phyloP scores from a whole-genome alignment of 2,888 invertebrate genomes.

The Adelphocoris suturalis region DNA sequence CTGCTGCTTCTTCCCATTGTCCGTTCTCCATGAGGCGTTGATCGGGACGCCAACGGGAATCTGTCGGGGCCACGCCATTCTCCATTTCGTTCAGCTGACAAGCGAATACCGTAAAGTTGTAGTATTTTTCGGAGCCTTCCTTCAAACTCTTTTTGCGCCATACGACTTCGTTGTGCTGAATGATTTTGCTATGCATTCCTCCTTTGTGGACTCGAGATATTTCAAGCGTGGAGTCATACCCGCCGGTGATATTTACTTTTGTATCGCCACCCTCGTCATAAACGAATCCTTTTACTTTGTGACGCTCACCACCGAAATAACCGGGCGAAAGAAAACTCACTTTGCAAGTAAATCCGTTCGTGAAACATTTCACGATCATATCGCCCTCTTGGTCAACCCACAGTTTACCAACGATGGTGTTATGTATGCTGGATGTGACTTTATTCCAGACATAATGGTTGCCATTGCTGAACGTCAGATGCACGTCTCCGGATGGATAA shows the following conservation, averaged over 20 bases:
- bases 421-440: slow-evolving; percentile 97
- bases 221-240: slow-evolving; percentile 49
- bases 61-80: slow-evolving; percentile 95
- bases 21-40: slow-evolving; percentile 98
- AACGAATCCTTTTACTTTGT: slow-evolving; percentile 87
- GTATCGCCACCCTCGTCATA: slow-evolving; percentile 82
- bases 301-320: slow-evolving; percentile 94
- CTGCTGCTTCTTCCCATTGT: slow-evolving; percentile 93
- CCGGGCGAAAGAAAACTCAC: slow-evolving; percentile 98
- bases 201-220: background rate
- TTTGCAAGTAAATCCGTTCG: slow-evolving; percentile 94
- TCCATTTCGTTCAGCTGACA: slow-evolving; percentile 98
- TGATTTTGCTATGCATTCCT: background rate
- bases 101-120: slow-evolving; percentile 96
- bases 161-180: background rate
- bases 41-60: slow-evolving; percentile 95
- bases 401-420: slow-evolving; percentile 98
- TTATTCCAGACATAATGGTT: slow-evolving; percentile 88
- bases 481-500: slow-evolving; percentile 83
- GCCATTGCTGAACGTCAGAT: slow-evolving; percentile 82
- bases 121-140: slow-evolving; percentile 85
- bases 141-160: slow-evolving; percentile 50
- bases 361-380: slow-evolving; percentile 96
- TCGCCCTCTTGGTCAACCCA: slow-evolving; percentile 99
- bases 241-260: slow-evolving; percentile 52